These are phyloP conservation scores for Tamias sibiricus DNA, from an alignment of 2,113 vertebrate genomes.

Conservation along the genomic window DNA sequence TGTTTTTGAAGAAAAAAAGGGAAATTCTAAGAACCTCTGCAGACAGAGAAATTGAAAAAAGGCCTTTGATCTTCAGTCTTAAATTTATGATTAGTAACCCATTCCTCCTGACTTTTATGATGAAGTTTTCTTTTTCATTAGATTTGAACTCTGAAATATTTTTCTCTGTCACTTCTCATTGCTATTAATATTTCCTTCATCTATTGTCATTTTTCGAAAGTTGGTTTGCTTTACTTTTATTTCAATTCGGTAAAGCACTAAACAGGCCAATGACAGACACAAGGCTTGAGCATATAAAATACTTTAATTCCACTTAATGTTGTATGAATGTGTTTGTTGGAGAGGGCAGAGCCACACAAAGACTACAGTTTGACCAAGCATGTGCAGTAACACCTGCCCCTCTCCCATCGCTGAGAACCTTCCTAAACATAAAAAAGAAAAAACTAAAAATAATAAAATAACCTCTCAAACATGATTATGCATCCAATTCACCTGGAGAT, in stretches of 20 bases:
- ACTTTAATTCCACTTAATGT: background rate
- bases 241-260: background rate
- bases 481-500: background rate
- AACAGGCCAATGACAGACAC: background rate
- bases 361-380: background rate
- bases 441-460: background rate
- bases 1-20: background rate
- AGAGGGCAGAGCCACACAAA: background rate
- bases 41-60: background rate
- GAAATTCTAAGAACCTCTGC: background rate
- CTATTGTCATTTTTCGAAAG: conserved; percentile 30
- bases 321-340: background rate
- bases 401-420: background rate
- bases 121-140: background rate
- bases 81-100: background rate
- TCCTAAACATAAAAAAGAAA: background rate
- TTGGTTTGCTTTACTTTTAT: background rate
- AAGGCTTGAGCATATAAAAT: background rate
- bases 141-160: background rate
- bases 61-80: background rate
- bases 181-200: background rate
- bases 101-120: background rate
- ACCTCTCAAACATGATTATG: background rate
- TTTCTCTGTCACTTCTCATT: conserved; percentile 9
- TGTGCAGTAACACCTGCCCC: background rate